phyloP scores from a whole-genome alignment of 2,113 vertebrate species.

The Toxostoma redivivum region DNA sequence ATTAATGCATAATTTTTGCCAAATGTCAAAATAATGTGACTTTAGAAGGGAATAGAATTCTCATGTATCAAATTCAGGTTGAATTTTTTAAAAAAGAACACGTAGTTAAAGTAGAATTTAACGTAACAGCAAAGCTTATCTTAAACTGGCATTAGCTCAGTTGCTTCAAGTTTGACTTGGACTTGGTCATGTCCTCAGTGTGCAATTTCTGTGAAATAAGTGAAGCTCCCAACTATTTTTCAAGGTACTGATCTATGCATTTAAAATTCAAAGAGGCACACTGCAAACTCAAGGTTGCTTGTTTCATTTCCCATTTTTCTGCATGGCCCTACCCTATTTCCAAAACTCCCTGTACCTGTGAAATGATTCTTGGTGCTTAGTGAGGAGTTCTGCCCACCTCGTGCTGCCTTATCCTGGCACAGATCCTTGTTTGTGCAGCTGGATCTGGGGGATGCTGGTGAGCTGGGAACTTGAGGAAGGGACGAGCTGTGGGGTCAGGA shows the following conservation, averaged over 20 bases:
- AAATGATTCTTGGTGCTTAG: fast-evolving
- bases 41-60: background rate
- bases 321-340: fast-evolving
- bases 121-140: background rate
- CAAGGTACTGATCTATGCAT: background rate
- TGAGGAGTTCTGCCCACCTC: background rate
- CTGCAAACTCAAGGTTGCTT: background rate
- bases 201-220: background rate
- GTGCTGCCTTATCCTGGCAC: fast-evolving
- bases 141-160: background rate
- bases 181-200: background rate
- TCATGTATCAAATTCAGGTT: background rate
- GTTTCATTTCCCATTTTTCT: background rate
- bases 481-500: background rate
- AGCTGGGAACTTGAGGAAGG: background rate
- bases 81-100: background rate
- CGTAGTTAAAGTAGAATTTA: background rate
- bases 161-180: background rate
- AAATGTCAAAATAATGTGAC: background rate
- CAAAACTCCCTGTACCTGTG: background rate
- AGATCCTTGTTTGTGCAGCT: background rate
- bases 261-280: background rate
- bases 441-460: background rate
- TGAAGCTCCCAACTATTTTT: background rate
- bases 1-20: background rate